A percentile compares a stretch with the other conserved stretches of the same genome.
Evolutionary conservation across 2,113 vertebrate genomes (phyloP).

Genomic region (Australoheros scitulus): DNA sequence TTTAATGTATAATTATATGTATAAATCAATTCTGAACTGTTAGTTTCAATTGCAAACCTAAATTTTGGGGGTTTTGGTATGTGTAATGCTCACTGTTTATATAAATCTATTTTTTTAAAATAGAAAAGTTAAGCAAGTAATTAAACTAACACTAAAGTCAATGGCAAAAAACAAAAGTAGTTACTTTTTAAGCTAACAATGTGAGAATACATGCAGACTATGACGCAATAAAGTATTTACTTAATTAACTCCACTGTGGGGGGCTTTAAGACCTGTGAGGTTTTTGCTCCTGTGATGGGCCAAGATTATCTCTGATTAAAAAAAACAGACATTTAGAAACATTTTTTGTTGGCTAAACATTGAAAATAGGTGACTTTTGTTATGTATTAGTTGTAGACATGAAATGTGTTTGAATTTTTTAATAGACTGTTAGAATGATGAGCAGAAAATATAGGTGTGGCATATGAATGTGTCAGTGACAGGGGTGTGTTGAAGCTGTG

Average conservation of each 20-base stretch:
- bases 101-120: no score
- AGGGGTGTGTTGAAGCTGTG: not conserved
- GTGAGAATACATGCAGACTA: no score
- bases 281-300: not conserved
- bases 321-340: not conserved
- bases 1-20: no score
- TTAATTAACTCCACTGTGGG: no score
- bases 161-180: no score
- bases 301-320: not conserved
- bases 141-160: no score
- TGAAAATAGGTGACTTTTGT: not conserved
- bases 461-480: not conserved
- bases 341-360: not conserved
- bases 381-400: not conserved
- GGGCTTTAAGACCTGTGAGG: not conserved
- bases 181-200: no score
- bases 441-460: not conserved
- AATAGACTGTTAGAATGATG: no score
- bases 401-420: not conserved
- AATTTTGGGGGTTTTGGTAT: rapidly evolving
- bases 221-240: no score
- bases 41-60: not conserved
- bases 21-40: no score
- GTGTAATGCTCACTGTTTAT: not conserved
- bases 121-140: no score